Base-by-base conservation (phyloP, 1,140 invertebrate species). In the Lordiphosa clarofinis region DNA sequence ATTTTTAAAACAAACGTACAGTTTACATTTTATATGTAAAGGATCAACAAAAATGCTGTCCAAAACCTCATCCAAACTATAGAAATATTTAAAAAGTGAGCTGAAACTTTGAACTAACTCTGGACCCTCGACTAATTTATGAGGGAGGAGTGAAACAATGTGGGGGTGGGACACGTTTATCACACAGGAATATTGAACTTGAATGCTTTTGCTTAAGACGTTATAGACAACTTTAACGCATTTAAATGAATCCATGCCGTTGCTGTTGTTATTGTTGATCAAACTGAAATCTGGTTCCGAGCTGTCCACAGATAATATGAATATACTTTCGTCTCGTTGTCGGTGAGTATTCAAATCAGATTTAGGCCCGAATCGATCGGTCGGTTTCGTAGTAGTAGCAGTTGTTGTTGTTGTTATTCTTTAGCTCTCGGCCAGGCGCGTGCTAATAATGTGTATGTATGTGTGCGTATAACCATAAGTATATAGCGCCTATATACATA, bases 211-310 rank as follows among this genome's bases (percentile, higher is more conserved):
- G 64, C 43, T 55, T 13, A 67, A 67, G 64, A 59, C 55, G 46
- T 67, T 67, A 58, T 67, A 67, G 64, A 68, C 64, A 59, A 59
- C 63, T 43, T 73, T 74, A 57, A 43, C 59, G 59, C 56, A 65
- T 73, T 59, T 59, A 40, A 52, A 73, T 49, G 33, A 53, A 65
- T 54, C 37, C 39, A 9, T 13, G 49, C n/a, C 66, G 44, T 38
- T 69, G 56, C 2, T 9, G 31, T 63, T 74, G 65, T 76, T 65
- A 66, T 76, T 75, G 72, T 78, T 76, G 73, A 73, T 64, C 43
- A 56, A 79, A 68, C 60, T 50, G 50, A 55, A 63, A 79, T 79
- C 73, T 79, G 69, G 73, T 76, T 73, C 47, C 66, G 68, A 52
- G 65, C 37, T 42, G 42, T 28, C 38, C 44, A 43, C 10, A 48